phyloP scores from a whole-genome alignment of 2,797 vertebrate species.

The Rhinogobio ventralis region DNA sequence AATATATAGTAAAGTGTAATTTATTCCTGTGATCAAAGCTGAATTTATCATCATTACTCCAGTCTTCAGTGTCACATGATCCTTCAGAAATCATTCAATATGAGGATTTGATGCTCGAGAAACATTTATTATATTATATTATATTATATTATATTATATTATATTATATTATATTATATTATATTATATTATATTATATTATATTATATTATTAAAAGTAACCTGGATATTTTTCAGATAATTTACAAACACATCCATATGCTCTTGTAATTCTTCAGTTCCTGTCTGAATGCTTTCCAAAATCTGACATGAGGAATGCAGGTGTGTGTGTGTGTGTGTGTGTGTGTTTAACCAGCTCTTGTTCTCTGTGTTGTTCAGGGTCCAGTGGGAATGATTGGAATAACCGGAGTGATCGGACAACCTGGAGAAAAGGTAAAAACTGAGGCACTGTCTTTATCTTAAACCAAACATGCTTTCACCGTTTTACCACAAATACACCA shows the following conservation, averaged over 20 bases:
- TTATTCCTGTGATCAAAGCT: no score
- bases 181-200: neutral
- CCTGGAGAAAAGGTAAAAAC: constrained; percentile 57
- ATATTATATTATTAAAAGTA: neutral
- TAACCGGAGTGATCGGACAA: constrained; percentile 54
- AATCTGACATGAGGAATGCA: neutral
- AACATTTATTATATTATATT: no score
- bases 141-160: no score
- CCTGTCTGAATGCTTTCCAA: neutral
- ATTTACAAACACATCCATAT: neutral
- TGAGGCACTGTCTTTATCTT: neutral
- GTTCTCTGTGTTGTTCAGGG: constrained; percentile 45
- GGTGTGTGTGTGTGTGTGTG: neutral
- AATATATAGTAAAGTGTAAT: no score
- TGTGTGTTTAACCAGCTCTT: constrained; percentile 17
- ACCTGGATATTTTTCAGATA: neutral
- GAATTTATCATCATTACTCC: neutral
- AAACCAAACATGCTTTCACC: neutral
- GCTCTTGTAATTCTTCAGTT: neutral
- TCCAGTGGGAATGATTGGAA: constrained; percentile 52
- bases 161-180: no score
- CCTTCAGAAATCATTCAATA: no score
- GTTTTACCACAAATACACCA: neutral
- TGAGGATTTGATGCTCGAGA: no score
- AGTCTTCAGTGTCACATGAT: neutral